Evolutionary conservation across 2,797 vertebrate genomes (phyloP).

Genomic region (Vultur gryphus): DNA sequence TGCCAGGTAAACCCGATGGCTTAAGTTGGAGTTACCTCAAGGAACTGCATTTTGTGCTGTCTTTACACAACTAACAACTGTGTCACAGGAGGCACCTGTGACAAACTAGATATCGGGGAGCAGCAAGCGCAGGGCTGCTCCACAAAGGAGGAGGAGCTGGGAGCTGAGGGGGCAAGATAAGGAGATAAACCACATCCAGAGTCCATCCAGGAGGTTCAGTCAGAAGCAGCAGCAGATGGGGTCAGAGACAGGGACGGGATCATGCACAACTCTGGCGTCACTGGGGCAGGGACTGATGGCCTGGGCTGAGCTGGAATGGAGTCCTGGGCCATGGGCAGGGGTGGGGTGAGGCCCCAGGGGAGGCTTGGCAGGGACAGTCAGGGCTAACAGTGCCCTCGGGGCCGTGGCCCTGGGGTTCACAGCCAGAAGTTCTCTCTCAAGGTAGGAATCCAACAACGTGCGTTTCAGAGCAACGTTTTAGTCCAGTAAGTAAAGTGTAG

Average conservation of each 20-base stretch:
- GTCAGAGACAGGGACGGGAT: neutral
- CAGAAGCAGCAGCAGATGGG: neutral
- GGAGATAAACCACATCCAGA: neutral
- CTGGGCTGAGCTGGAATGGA: neutral
- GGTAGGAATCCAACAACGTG: neutral
- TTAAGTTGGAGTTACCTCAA: neutral
- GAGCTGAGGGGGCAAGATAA: neutral
- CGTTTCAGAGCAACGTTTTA: neutral
- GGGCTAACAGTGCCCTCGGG: neutral
- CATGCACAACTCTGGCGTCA: neutral
- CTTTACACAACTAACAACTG: neutral
- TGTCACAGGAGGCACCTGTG: neutral
- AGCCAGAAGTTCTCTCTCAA: neutral
- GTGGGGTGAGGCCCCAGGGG: neutral
- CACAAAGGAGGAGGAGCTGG: neutral
- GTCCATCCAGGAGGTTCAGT: neutral
- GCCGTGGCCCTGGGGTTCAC: neutral
- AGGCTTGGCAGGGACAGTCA: neutral
- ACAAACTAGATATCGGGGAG: neutral
- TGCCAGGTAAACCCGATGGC: neutral
- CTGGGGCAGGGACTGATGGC: neutral
- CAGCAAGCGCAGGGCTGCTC: neutral
- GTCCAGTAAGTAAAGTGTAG: neutral
- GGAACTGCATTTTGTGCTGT: neutral
- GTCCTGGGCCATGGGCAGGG: neutral